Conservation (phyloP, 2,113 vertebrate species). For the Channa argus region DNA sequence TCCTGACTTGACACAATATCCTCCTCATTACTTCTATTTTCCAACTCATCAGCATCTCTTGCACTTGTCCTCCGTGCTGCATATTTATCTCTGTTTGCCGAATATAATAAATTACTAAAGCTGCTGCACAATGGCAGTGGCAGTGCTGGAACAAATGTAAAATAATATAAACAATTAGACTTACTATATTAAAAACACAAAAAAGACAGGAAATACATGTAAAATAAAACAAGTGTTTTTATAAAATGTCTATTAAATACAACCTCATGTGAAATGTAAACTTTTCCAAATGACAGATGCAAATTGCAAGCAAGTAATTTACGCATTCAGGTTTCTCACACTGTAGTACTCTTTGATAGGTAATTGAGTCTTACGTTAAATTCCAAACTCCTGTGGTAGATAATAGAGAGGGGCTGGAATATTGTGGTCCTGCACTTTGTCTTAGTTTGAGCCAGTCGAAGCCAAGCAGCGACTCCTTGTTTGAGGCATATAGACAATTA, state of each 20-base stretch:
- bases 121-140: neutral
- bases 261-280: neutral
- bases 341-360: neutral
- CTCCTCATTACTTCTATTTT: slow-evolving; percentile 8
- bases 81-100: neutral
- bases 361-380: slow-evolving; percentile 27
- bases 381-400: slow-evolving; percentile 5
- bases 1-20: slow-evolving; percentile 13
- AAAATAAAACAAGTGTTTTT: neutral
- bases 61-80: neutral
- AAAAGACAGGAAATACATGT: neutral
- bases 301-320: neutral
- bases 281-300: neutral
- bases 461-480: slow-evolving; percentile 16
- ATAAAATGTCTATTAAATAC: neutral
- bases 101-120: neutral
- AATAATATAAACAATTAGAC: neutral
- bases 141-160: too few species aligned
- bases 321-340: neutral
- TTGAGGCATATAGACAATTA: slow-evolving; percentile 28
- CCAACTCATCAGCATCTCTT: neutral
- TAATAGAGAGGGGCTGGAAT: slow-evolving; percentile 12
- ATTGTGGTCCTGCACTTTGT: slow-evolving; percentile 11
- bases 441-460: slow-evolving; percentile 10
- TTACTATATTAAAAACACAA: neutral